A percentile compares a stretch with the other conserved stretches of the same genome.
These are phyloP conservation scores for Chelonus insularis DNA, from an alignment of 1,140 invertebrate genomes.

Conservation along the genomic window DNA sequence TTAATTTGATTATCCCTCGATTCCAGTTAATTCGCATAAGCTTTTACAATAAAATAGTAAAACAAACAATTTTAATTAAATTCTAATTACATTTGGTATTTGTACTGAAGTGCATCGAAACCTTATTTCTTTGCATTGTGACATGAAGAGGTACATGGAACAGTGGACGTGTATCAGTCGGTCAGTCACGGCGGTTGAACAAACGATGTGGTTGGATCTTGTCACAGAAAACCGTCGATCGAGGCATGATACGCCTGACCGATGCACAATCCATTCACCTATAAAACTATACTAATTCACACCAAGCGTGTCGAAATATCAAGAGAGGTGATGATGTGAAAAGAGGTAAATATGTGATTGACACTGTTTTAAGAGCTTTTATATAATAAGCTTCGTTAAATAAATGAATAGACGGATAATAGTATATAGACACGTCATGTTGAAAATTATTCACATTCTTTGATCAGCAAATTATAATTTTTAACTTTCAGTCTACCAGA, in stretches of 20 bases:
- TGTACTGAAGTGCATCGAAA: too few species aligned
- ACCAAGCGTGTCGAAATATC: slow-evolving; percentile 7
- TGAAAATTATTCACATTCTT: slow-evolving; percentile 1
- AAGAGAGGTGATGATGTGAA: slow-evolving; percentile 5
- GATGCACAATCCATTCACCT: not conserved
- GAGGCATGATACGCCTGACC: slow-evolving; percentile 1
- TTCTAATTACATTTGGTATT: too few species aligned
- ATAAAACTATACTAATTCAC: not conserved
- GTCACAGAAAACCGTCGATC: slow-evolving; percentile 25
- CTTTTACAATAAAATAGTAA: too few species aligned
- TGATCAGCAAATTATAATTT: slow-evolving; percentile 20
- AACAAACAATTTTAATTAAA: too few species aligned
- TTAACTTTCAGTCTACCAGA: not conserved
- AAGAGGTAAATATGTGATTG: not conserved
- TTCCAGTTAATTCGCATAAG: too few species aligned
- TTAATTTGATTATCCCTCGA: too few species aligned
- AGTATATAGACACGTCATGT: not conserved
- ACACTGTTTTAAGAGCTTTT: too few species aligned
- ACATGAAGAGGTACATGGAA: not conserved
- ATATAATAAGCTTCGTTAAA: too few species aligned
- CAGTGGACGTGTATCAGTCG: not conserved
- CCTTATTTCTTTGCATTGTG: not conserved
- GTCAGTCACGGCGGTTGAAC: slow-evolving; percentile 22
- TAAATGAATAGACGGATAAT: not conserved
- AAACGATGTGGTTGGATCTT: slow-evolving; percentile 32